These are phyloP conservation scores for Heteronetta atricapilla DNA, from an alignment of 2,113 vertebrate species.

Conservation along the genomic window DNA sequence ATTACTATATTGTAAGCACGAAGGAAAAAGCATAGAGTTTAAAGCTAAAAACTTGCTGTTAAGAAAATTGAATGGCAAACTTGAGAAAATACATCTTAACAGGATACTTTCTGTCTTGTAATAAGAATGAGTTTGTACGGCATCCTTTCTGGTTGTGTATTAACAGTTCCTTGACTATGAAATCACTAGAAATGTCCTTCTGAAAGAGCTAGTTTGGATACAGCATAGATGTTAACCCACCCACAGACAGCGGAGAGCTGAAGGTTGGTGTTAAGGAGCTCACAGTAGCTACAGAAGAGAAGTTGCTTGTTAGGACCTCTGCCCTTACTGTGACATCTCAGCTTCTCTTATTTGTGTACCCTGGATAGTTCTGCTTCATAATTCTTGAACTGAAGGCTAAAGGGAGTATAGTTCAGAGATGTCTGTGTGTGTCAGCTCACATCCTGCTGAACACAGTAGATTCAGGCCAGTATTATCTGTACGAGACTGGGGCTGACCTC, in stretches of 20 bases:
- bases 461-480: not conserved
- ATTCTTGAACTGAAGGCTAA: not conserved
- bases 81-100: not conserved
- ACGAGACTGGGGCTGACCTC: not conserved
- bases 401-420: not conserved
- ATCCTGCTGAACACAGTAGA: not conserved
- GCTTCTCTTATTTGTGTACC: not conserved
- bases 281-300: fast-evolving
- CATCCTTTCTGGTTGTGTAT: not conserved
- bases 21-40: not conserved
- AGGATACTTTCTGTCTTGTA: not conserved
- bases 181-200: not conserved
- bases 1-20: not conserved
- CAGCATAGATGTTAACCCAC: not conserved
- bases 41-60: not conserved
- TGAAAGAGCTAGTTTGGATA: not conserved
- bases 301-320: not conserved
- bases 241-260: not conserved
- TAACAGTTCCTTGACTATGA: not conserved
- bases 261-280: not conserved
- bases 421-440: not conserved
- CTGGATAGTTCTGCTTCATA: not conserved
- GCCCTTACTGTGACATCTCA: not conserved
- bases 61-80: not conserved
- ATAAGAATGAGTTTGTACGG: not conserved